Evolutionary conservation across 1,140 invertebrate species (phyloP).

Genomic region (Pachyrhynchus sulphureomaculatus): DNA sequence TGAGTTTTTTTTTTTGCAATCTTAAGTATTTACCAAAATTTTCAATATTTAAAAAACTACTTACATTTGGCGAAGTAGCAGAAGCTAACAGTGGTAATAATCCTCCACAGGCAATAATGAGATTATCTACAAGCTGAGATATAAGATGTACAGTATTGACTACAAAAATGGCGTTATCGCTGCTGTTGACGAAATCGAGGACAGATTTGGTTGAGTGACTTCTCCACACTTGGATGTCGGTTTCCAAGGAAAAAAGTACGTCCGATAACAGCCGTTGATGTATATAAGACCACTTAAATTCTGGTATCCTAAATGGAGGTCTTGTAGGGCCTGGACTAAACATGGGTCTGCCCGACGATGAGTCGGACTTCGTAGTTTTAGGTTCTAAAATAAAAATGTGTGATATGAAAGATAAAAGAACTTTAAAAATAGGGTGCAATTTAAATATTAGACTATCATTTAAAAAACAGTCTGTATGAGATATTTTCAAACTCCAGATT

Average conservation of each 20-base stretch:
- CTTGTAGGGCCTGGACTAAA: slow-evolving; percentile 93
- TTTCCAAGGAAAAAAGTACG: slow-evolving; percentile 95
- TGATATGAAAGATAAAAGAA: not conserved
- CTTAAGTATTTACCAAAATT: too few species aligned
- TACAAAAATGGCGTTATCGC: slow-evolving; percentile 98
- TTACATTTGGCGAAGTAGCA: slow-evolving; percentile 97
- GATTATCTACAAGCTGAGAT: slow-evolving; percentile 96
- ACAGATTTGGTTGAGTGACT: slow-evolving; percentile 96
- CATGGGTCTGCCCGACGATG: slow-evolving; percentile 65
- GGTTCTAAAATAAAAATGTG: slow-evolving; percentile 15
- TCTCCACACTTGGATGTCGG: slow-evolving; percentile 87
- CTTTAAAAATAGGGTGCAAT: not conserved
- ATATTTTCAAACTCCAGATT: too few species aligned
- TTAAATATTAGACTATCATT: too few species aligned
- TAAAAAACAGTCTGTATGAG: too few species aligned
- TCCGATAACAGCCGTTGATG: slow-evolving; percentile 96
- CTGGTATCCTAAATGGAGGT: slow-evolving; percentile 97
- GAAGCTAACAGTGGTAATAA: slow-evolving; percentile 94
- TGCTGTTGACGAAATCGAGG: slow-evolving; percentile 96
- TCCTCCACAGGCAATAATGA: slow-evolving; percentile 98
- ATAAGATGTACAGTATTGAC: slow-evolving; percentile 99
- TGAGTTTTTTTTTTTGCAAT: not conserved
- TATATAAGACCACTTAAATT: slow-evolving; percentile 99
- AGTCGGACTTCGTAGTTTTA: slow-evolving; percentile 25
- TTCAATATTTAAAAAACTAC: too few species aligned